Evolutionary conservation across 2,113 vertebrate genomes (phyloP).

Genomic region (Halichoeres trimaculatus): DNA sequence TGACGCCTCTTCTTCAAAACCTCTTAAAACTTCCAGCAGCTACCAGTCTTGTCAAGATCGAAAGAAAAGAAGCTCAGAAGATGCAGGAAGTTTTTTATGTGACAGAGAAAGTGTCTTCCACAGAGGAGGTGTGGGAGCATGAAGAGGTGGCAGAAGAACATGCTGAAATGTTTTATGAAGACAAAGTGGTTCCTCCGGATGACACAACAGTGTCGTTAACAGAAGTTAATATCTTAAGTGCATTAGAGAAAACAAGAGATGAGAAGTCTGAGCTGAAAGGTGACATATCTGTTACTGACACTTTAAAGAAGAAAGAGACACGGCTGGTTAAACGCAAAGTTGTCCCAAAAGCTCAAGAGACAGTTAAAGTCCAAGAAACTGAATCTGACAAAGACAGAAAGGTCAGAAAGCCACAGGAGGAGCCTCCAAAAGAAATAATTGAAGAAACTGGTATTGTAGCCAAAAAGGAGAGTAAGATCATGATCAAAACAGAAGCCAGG

Average conservation of each 20-base stretch:
- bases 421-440: background rate
- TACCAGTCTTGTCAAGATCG: constrained; percentile 26
- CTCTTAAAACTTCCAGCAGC: constrained; percentile 62
- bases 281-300: constrained; percentile 62
- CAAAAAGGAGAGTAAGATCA: background rate
- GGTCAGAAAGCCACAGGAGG: background rate
- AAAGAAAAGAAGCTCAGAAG: constrained; percentile 41
- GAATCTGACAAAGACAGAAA: background rate
- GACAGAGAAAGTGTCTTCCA: constrained; percentile 20
- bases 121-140: constrained; percentile 41
- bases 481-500: constrained; percentile 12
- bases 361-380: constrained; percentile 4
- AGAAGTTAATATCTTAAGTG: constrained; percentile 16
- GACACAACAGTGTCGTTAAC: background rate
- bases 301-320: constrained; percentile 35
- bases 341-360: background rate
- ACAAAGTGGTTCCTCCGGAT: background rate
- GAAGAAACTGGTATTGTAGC: background rate
- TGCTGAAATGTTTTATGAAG: constrained; percentile 21
- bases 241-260: constrained; percentile 7
- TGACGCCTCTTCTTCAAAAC: constrained; percentile 69
- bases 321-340: constrained; percentile 14
- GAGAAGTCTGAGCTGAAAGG: constrained; percentile 33
- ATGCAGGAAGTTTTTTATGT: constrained; percentile 39
- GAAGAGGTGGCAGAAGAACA: constrained; percentile 30